These are phyloP conservation scores for Catocala sponsa DNA, from an alignment of 2,888 invertebrate genomes.

Conservation along the genomic window DNA sequence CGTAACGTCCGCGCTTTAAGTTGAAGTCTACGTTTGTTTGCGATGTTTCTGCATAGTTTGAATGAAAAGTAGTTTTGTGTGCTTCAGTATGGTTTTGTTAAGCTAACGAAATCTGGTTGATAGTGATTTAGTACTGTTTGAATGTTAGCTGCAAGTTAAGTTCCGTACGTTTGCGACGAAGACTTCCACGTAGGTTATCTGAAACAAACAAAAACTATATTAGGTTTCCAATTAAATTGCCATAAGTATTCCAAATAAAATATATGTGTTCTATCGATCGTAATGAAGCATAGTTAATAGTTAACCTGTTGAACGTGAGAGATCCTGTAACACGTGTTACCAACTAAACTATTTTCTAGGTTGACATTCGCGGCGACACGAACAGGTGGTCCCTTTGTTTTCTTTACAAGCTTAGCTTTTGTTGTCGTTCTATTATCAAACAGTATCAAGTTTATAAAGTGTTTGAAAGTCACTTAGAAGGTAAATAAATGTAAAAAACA, in stretches of 20 bases:
- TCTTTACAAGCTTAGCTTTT: not conserved
- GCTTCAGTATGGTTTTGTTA: constrained; percentile 65
- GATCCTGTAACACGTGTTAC: constrained; percentile 5
- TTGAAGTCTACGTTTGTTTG: constrained; percentile 69
- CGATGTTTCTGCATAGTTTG: constrained; percentile 73
- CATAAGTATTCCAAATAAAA: not conserved
- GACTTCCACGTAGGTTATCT: constrained; percentile 61
- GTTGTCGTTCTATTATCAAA: not conserved
- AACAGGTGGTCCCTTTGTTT: constrained; percentile 17
- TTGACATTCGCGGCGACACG: not conserved
- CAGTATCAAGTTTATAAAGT: not conserved
- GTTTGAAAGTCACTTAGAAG: not conserved
- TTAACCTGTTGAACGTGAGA: constrained; percentile 14
- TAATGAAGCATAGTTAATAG: not conserved
- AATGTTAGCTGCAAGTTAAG: constrained; percentile 50
- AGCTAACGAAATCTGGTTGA: constrained; percentile 69
- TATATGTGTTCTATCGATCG: not conserved
- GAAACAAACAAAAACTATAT: constrained; percentile 58
- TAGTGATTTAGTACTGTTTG: constrained; percentile 59
- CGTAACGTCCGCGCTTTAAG: constrained; percentile 69
- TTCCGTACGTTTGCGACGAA: constrained; percentile 62
- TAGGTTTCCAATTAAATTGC: too few relatives aligned
- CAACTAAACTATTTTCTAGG: constrained; percentile 8
- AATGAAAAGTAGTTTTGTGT: constrained; percentile 74
- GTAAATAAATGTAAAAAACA: constrained; percentile 6